Percentiles rank a stretch among this genome's conserved stretches.
Conservation (phyloP, 2,888 invertebrate species). For the Agonopterix arenella region DNA sequence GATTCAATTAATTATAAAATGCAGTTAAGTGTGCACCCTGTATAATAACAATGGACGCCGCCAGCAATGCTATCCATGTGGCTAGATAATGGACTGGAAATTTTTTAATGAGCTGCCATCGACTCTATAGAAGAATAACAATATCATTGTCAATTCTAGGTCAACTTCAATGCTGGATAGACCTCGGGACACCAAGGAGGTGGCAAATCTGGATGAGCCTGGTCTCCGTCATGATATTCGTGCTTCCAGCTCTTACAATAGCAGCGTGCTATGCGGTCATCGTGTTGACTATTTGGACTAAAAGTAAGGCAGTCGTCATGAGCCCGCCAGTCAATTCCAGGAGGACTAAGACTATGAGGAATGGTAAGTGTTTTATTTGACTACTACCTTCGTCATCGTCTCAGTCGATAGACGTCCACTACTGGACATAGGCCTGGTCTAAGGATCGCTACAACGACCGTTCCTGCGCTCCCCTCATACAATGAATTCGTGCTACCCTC, state of each 20-base stretch:
- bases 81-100: no score
- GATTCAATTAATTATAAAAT: no score
- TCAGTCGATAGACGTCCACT: no score
- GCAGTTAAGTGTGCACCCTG: no score
- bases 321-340: conserved; percentile 68
- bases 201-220: conserved; percentile 95
- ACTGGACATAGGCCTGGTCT: no score
- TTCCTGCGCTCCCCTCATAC: no score
- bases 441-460: no score
- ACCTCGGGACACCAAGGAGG: conserved; percentile 82
- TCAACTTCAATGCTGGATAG: conserved; percentile 92
- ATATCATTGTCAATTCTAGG: conserved; percentile 48
- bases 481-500: no score
- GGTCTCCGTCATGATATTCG: conserved; percentile 88
- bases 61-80: no score
- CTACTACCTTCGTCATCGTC: neutral
- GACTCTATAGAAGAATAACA: no score
- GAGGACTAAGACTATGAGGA: conserved; percentile 58
- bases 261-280: conserved; percentile 94
- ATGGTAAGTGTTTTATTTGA: conserved; percentile 32
- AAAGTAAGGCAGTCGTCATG: conserved; percentile 81
- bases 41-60: no score
- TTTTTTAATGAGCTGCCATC: no score
- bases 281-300: conserved; percentile 94
- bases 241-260: conserved; percentile 91